Base-by-base conservation (phyloP, 2,113 vertebrate species). In the Phrynosoma blainvillii region DNA sequence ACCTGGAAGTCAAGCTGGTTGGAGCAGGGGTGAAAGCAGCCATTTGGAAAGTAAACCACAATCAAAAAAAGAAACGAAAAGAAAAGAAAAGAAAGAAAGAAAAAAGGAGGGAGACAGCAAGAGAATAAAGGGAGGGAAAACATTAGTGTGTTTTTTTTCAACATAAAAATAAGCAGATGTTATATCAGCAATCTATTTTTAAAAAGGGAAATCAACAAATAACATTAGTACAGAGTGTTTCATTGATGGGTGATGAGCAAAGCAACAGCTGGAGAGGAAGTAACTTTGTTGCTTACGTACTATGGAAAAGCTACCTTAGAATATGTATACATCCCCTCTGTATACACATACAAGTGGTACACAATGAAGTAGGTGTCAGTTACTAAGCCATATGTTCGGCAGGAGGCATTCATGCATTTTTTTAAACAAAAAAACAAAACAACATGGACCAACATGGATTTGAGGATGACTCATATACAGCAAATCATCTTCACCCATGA, bases 1-100 rank as follows among this genome's bases (percentile, higher is more conserved):
- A 99, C 98, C 98, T 98, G 93, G 98, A 97, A 96, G 97, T 97
- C 96, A 99, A 97, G 97, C 98, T 99, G 97, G 92, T 97, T 97
- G 97, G 89, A 96, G 96, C 90, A 96, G 93, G 95, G 94, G 93
- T 95, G 96, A 96, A 95, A 96, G 94, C 96, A 94, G 96, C 96
- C 91, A 81, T 93, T 95, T 96, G 96, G 94, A 96, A 93, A 92
- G 94, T 94, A 94, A 97, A 96, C 59, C 95, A 90, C 94, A 96
- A 36, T 36, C 1, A 36, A 36, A 36, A 36, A 36, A 36, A 36
- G 36, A 36, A 36, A 36, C 54, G 56, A 79, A 10, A 96, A 90
- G 92, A 93, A 93, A 81, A 68, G 90, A 94, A 47, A 78, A 32
- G n/a, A n/a, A 74, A 74, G 4, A 66, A 66, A 66, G 4, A 79